A percentile compares a stretch with the other conserved stretches of the same genome.
Evolutionary conservation across 35 echinoderm and acorn worm genomes (phyloP).

Genomic region (Apostichopus japonicus): DNA sequence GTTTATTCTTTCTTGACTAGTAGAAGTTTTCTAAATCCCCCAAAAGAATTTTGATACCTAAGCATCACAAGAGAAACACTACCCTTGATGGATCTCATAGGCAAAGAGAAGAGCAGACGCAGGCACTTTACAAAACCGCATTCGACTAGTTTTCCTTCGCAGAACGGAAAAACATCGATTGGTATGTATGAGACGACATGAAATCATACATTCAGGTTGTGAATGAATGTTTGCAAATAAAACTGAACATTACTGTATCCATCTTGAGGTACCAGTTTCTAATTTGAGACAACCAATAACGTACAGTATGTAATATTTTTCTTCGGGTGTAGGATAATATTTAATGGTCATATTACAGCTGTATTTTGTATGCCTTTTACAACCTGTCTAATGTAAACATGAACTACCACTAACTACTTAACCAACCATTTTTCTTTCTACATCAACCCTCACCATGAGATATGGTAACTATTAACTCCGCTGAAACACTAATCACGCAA

Average conservation of each 20-base stretch:
- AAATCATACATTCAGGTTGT: too few relatives aligned
- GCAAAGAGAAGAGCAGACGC: neutral
- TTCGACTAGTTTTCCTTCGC: too few relatives aligned
- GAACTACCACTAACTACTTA: neutral
- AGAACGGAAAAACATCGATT: too few relatives aligned
- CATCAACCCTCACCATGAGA: neutral
- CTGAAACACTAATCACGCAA: neutral
- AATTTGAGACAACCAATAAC: too few relatives aligned
- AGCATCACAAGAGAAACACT: neutral
- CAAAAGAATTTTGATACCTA: conserved; percentile 5
- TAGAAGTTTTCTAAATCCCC: neutral
- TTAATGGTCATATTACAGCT: too few relatives aligned
- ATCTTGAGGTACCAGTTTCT: too few relatives aligned
- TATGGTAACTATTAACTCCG: neutral
- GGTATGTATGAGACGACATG: too few relatives aligned
- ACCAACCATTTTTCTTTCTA: neutral
- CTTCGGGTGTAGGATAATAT: too few relatives aligned
- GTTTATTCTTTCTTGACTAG: neutral
- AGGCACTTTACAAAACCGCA: neutral
- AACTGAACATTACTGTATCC: too few relatives aligned
- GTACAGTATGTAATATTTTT: too few relatives aligned
- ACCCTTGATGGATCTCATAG: neutral
- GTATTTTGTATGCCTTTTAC: neutral
- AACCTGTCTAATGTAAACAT: neutral
- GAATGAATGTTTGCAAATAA: too few relatives aligned